phyloP scores from a whole-genome alignment of 37 sponge, comb jelly and placozoan genomes.

The Theonella swinhoei region DNA sequence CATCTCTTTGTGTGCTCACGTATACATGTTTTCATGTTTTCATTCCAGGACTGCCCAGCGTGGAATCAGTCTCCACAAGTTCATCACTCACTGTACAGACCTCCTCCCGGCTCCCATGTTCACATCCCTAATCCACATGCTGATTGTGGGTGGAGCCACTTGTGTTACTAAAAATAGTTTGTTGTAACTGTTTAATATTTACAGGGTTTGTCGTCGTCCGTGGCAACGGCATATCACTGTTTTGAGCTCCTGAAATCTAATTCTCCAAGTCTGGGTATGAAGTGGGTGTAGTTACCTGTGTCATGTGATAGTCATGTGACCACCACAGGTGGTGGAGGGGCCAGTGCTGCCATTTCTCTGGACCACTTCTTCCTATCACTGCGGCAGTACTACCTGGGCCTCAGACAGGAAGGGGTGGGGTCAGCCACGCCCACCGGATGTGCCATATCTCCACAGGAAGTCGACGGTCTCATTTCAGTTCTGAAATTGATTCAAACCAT shows the following conservation, averaged over 20 bases:
- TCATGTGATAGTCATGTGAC: conserved; percentile 4
- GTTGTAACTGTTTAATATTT: too few species aligned
- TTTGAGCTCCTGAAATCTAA: conserved; percentile 85
- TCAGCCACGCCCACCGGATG: conserved; percentile 53
- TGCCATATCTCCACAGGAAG: conserved; percentile 83
- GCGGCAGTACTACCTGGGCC: conserved; percentile 79
- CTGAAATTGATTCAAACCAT: conserved; percentile 70
- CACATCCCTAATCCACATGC: conserved; percentile 83
- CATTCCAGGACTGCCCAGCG: conserved; percentile 37
- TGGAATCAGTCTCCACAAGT: conserved; percentile 87
- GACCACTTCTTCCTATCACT: conserved; percentile 96
- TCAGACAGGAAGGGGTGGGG: conserved; percentile 43
- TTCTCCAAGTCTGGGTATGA: conserved; percentile 56
- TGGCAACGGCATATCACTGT: conserved; percentile 73
- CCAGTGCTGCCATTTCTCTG: conserved; percentile 81
- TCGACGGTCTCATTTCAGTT: conserved; percentile 84
- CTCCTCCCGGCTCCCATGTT: conserved; percentile 87
- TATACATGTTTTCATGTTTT: too few species aligned
- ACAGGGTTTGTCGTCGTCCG: conserved; percentile 60
- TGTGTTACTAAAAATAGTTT: neutral
- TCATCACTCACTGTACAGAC: conserved; percentile 78
- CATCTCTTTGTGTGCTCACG: neutral
- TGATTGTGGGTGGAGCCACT: conserved; percentile 35
- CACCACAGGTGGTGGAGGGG: conserved; percentile 60
- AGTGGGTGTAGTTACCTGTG: neutral